Conservation (phyloP, 2,888 invertebrate genomes). For the Ischnus inquisitorius region DNA sequence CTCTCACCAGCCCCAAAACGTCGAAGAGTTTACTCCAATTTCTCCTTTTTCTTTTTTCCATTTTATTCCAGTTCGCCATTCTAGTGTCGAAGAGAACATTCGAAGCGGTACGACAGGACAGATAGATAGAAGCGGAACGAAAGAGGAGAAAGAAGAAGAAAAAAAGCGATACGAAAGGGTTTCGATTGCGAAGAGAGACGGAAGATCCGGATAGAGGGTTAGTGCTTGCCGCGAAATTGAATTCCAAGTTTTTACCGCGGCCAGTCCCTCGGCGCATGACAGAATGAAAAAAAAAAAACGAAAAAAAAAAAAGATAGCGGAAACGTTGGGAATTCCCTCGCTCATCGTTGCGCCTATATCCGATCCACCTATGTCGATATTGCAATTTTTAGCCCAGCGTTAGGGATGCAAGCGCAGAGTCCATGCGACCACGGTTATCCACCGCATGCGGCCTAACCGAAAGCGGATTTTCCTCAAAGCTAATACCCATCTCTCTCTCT, state of each 20-base stretch:
- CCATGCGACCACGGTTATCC: conserved; percentile 1
- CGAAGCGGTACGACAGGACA: conserved; percentile 47
- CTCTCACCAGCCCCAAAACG: not conserved
- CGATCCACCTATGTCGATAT: conserved; percentile 61
- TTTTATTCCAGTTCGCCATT: conserved; percentile 22
- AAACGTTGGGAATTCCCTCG: conserved; percentile 40
- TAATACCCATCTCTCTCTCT: conserved; percentile 22
- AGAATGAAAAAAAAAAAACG: conserved; percentile 3
- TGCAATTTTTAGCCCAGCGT: conserved; percentile 63
- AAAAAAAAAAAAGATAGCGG: conserved; percentile 28
- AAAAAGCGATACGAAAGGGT: conserved; percentile 24
- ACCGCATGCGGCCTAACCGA: conserved; percentile 22
- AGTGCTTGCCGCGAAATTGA: conserved; percentile 67
- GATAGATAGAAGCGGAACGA: conserved; percentile 47
- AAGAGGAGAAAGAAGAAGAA: conserved; percentile 7
- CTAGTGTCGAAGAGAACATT: conserved; percentile 37
- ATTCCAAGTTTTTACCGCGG: conserved; percentile 65
- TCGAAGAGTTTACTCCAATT: conserved; percentile 44
- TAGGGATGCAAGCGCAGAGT: not conserved
- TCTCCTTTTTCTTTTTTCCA: conserved; percentile 22
- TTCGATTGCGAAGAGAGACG: conserved; percentile 38
- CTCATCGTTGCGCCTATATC: conserved; percentile 36
- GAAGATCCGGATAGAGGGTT: conserved; percentile 28
- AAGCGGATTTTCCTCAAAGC: conserved; percentile 38
- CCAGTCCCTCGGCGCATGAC: conserved; percentile 42